Percentiles rank a stretch among this genome's conserved stretches.
These are phyloP conservation scores for Stigmatopora argus DNA, from an alignment of 2,113 vertebrate species.

Conservation along the genomic window DNA sequence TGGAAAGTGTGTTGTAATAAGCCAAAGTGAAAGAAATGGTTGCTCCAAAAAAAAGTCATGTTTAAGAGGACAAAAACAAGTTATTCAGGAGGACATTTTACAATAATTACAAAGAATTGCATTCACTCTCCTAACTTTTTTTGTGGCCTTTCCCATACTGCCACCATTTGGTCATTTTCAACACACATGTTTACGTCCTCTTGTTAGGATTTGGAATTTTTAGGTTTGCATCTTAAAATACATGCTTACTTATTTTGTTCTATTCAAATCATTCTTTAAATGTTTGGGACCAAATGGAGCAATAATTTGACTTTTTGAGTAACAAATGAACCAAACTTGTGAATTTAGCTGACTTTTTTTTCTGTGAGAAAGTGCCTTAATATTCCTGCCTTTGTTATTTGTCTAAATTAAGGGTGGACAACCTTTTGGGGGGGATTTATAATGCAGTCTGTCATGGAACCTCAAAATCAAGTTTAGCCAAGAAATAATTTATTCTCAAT, in stretches of 20 bases:
- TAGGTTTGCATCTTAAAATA: constrained; percentile 34
- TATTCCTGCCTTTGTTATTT: constrained; percentile 58
- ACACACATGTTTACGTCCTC: not conserved
- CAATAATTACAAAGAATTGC: constrained; percentile 4
- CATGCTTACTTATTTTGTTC: constrained; percentile 2
- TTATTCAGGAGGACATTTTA: constrained; percentile 10
- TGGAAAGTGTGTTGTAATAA: constrained; percentile 24
- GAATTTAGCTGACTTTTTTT: constrained; percentile 39
- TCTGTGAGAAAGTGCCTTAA: constrained; percentile 70
- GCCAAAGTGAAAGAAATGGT: constrained; percentile 43
- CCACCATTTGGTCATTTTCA: constrained; percentile 54
- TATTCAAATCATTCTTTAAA: constrained; percentile 39
- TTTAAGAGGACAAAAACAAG: constrained; percentile 17
- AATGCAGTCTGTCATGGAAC: not conserved
- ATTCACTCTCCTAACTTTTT: constrained; percentile 1
- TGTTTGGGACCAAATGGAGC: constrained; percentile 52
- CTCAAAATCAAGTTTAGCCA: not conserved
- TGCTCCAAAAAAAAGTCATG: constrained; percentile 14
- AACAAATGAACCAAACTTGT: constrained; percentile 56
- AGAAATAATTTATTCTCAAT: not conserved
- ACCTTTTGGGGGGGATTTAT: not conserved
- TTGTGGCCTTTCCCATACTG: constrained; percentile 30
- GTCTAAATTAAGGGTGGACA: constrained; percentile 35
- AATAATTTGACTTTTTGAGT: constrained; percentile 18
- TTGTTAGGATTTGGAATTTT: constrained; percentile 11